These are phyloP conservation scores for Asobara japonica DNA, from an alignment of 1,140 invertebrate species.

Conservation along the genomic window DNA sequence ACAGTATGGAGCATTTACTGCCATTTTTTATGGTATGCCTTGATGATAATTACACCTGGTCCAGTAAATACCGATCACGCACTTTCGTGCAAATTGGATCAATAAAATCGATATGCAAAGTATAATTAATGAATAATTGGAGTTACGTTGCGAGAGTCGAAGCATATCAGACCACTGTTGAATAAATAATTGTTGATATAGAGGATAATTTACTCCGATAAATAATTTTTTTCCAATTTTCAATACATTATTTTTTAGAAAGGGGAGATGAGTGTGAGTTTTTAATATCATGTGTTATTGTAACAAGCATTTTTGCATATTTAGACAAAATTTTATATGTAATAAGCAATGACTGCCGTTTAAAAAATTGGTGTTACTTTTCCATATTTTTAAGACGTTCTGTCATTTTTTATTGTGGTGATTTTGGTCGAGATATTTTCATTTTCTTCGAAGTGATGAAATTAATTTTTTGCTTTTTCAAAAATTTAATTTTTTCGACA, in stretches of 20 bases:
- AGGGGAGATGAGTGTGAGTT: neutral
- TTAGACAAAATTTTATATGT: too few relatives aligned
- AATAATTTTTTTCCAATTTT: neutral
- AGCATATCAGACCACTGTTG: slow-evolving; percentile 66
- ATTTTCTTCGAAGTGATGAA: too few relatives aligned
- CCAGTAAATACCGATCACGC: neutral
- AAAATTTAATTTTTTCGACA: too few relatives aligned
- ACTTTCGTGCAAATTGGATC: slow-evolving; percentile 41
- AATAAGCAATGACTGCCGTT: too few relatives aligned
- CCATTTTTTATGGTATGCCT: slow-evolving; percentile 50
- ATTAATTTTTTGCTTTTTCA: too few relatives aligned
- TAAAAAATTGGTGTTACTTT: too few relatives aligned
- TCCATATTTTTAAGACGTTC: too few relatives aligned
- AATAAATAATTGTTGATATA: slow-evolving; percentile 61
- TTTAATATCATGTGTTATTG: too few relatives aligned
- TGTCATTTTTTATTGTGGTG: too few relatives aligned
- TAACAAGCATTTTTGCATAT: too few relatives aligned
- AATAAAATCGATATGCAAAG: slow-evolving; percentile 39
- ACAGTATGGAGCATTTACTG: slow-evolving; percentile 51
- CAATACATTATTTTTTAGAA: slow-evolving; percentile 7
- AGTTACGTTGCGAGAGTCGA: slow-evolving; percentile 40
- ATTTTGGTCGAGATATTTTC: slow-evolving; percentile 46
- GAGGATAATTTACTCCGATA: slow-evolving; percentile 55
- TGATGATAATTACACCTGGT: slow-evolving; percentile 1
- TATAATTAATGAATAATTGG: slow-evolving; percentile 33